Evolutionary conservation across 1,140 invertebrate species (phyloP).

Genomic region (Tetragonula clypearis): DNA sequence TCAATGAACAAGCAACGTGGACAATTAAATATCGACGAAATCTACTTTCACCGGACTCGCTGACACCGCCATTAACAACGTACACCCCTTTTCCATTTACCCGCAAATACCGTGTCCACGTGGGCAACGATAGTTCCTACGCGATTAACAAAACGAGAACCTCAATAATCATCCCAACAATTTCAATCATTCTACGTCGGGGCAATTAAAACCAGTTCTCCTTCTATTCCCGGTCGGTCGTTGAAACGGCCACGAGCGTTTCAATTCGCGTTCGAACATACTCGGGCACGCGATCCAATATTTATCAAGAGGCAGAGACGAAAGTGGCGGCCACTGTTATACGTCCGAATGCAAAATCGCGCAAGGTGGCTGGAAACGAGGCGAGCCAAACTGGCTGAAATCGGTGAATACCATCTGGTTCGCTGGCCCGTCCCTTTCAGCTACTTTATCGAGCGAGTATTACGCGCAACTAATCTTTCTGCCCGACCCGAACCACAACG

Average conservation of each 20-base stretch:
- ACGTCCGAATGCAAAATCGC: conserved; percentile 33
- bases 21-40: neutral
- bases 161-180: conserved; percentile 5
- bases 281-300: conserved; percentile 20
- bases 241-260: neutral
- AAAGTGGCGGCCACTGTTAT: conserved; percentile 31
- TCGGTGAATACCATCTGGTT: conserved; percentile 33
- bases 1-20: neutral
- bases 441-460: conserved; percentile 15
- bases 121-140: too few relatives aligned
- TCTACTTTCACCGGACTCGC: too few relatives aligned
- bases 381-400: conserved; percentile 6
- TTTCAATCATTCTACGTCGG: neutral
- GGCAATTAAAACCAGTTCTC: neutral
- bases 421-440: neutral
- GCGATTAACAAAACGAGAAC: neutral
- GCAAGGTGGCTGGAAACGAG: conserved; percentile 16
- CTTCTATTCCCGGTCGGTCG: neutral
- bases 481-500: neutral
- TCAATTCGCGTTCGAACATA: conserved; percentile 1
- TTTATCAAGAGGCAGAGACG: conserved; percentile 14
- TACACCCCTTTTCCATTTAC: conserved; percentile 12
- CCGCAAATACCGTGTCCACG: too few relatives aligned
- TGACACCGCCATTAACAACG: neutral
- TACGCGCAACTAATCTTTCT: conserved; percentile 34